Evolutionary conservation across 2,797 vertebrate species (phyloP).

Genomic region (Lophotriccus pileatus): DNA sequence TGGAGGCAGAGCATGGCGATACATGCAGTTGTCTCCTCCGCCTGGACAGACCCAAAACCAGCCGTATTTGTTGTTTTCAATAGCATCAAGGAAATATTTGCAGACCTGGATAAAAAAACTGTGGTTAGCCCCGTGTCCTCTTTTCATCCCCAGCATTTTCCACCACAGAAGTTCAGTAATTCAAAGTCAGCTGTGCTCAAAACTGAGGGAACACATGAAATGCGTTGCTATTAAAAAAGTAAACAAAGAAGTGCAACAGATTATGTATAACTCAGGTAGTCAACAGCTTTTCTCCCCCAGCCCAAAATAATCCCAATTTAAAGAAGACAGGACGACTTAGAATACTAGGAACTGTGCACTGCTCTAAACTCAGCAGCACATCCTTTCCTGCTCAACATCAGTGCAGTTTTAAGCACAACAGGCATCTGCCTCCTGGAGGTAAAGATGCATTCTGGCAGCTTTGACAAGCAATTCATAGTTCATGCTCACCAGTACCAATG

Average conservation of each 20-base stretch:
- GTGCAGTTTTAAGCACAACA: not conserved
- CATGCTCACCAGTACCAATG: no score
- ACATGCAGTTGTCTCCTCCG: slow-evolving; percentile 92
- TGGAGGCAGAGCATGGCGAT: slow-evolving; percentile 93
- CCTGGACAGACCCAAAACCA: slow-evolving; percentile 98
- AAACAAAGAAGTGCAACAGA: not conserved
- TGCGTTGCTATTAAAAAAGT: not conserved
- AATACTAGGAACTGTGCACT: not conserved
- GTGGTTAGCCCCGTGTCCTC: not conserved
- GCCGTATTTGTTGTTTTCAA: slow-evolving; percentile 96
- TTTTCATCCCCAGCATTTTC: not conserved
- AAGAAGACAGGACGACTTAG: not conserved
- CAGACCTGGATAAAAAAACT: slow-evolving; percentile 81
- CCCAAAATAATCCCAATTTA: not conserved
- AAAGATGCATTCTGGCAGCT: not conserved
- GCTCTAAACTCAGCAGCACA: not conserved
- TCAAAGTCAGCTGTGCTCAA: not conserved
- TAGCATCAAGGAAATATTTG: slow-evolving; percentile 94
- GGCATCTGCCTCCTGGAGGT: not conserved
- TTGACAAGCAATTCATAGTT: not conserved
- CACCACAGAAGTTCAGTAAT: not conserved
- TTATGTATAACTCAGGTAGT: not conserved
- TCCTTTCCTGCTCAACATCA: not conserved
- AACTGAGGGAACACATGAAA: not conserved
- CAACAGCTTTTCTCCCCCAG: not conserved